Base-by-base conservation (phyloP, 2,888 invertebrate genomes). In the Drosophila vallismaia region DNA sequence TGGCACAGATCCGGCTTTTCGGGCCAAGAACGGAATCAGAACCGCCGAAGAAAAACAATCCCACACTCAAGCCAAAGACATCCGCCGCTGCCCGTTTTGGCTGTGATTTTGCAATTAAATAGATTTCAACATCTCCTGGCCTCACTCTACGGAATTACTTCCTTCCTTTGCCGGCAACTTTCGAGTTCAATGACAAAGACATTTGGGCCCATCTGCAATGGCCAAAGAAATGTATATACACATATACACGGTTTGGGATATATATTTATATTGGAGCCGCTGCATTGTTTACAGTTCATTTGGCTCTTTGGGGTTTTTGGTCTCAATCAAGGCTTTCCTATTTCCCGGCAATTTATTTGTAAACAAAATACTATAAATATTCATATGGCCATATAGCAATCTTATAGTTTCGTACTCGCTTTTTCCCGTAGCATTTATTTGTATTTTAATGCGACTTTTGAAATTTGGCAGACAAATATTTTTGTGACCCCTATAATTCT, bases 101-200 rank as follows among this genome's bases (percentile, higher is more conserved):
- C 84, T 87, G 83, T 84, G 84, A 84, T 84, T 84, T 85, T 62
- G 88, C 84, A 84, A 84, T 84, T 84, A 84, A 84, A 87, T 83
- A 76, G 86, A 84, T 87, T 84, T 84, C 60, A 71, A 71, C 53
- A 51, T 54, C 42, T 42, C 36, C 45, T 36, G 24, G 19, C 24
- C 24, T 24, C 44, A 33, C 57, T 53, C 38, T 44, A 6, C n/a
- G 26, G 62, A 40, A 60, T 46, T 38, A 29, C 51, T 46, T 64
- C 66, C 66, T 52, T 64, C 64, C 64, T 63, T 45, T 12, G 64
- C 26, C 64, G 63, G 29, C 51, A 40, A 56, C 44, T 56, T 56
- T 51, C 29, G 67, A 85, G 87, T 83, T 86, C 83, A 86, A 82
- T 82, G 87, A 86, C 87, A 63, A 86, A 82, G 24, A 76, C 67